Evolutionary conservation across 64 coral and sea anemone genomes (phyloP), one percentile per base, ranked within the genome.

Genomic region (Montipora sp.): DNA sequence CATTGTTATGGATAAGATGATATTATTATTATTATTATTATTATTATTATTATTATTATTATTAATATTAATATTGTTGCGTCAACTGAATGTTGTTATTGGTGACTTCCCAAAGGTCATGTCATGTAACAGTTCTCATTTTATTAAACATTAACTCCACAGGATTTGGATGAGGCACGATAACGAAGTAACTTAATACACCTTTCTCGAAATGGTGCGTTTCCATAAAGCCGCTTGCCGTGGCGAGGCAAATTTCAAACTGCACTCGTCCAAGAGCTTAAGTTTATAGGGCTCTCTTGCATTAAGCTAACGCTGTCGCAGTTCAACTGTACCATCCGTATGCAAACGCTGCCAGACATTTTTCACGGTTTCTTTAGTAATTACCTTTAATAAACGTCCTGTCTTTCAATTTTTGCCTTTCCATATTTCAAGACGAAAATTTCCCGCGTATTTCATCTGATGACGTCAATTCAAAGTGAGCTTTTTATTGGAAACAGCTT

Each of bases 141-240:
- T 93, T 93, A 60, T 87, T 79, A 15, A 81, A 93, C 10, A 93
- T 58, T 45, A 87, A 87, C 44, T 93, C 91, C 5, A 19, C 75
- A 10, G 83, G 83, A 80, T 87, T 93, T 93, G 49, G 83, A 55
- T 67, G 83, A 87, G 20, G 71, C 3, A 1, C n/a, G 59, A 45
- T 83, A 83, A 55, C 69, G 78, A 43, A 68, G 6, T 18, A 90
- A 50, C 77, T 92, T 58, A 36, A 87, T 18, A 19, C 73, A 84
- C 14, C 91, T 87, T 65, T 93, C 75, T 3, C 91, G 60, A 51
- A 91, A 8, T 7, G 51, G 84, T 49, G 84, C 84, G 19, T 85
- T 63, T 14, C 63, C 61, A 85, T 85, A 71, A 10, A 85, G n/a
- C 19, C 10, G 83, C 13, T 85, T 85, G 3, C 83, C 24, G 8